A percentile compares a stretch with the other conserved stretches of the same genome.
Evolutionary conservation across 2,888 invertebrate genomes (phyloP).

Genomic region (Matsumyia berberina): DNA sequence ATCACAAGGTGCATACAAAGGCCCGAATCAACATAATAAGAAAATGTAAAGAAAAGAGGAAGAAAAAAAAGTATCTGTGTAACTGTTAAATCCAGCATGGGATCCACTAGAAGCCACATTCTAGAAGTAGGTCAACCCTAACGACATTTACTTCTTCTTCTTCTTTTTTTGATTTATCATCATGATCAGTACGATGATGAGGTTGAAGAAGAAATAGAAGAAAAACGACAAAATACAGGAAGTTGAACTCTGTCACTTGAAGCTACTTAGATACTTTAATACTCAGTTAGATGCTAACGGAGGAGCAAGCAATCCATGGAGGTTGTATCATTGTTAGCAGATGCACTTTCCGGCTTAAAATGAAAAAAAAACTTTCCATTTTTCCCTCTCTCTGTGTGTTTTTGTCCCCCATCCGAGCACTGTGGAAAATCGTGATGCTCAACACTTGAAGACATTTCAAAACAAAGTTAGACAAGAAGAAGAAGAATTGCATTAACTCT

Average conservation of each 20-base stretch:
- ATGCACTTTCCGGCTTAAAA: conserved; percentile 21
- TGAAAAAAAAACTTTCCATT: conserved; percentile 29
- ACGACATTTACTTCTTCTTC: conserved; percentile 73
- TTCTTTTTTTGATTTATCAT: conserved; percentile 68
- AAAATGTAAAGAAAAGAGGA: not conserved
- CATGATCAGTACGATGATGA: conserved; percentile 58
- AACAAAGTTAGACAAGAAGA: not conserved
- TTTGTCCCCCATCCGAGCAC: not conserved
- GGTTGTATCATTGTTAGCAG: not conserved
- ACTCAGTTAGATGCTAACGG: not conserved
- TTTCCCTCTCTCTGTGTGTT: not conserved
- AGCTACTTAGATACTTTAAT: conserved; percentile 24
- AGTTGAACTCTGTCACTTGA: conserved; percentile 66
- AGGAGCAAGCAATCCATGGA: conserved; percentile 3
- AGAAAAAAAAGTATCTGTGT: conserved; percentile 30
- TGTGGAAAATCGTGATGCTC: conserved; percentile 31
- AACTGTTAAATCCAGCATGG: conserved; percentile 64
- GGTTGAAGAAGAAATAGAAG: conserved; percentile 29
- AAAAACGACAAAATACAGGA: conserved; percentile 51
- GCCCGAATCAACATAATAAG: conserved; percentile 42
- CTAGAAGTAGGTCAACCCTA: conserved; percentile 73
- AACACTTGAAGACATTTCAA: not conserved
- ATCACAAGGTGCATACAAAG: conserved; percentile 39
- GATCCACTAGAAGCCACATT: conserved; percentile 59
- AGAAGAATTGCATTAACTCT: conserved; percentile 23